These are phyloP conservation scores for Talpa occidentalis DNA, from an alignment of 2,113 vertebrate species.

Conservation along the genomic window DNA sequence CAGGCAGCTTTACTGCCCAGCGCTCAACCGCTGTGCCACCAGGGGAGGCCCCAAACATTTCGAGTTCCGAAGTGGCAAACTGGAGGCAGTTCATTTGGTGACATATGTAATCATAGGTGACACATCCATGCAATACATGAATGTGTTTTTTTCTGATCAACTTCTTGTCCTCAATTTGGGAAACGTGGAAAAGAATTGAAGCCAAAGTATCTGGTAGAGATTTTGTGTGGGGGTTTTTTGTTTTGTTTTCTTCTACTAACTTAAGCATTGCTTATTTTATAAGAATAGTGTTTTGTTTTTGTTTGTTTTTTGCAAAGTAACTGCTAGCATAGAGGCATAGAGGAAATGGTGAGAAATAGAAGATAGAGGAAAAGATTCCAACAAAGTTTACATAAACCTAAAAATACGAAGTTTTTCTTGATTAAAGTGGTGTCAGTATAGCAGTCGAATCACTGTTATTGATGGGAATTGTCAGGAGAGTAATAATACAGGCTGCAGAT, in stretches of 20 bases:
- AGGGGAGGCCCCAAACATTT: too few species aligned
- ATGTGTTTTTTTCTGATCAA: neutral
- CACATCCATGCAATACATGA: neutral
- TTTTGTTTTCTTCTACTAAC: neutral
- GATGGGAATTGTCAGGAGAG: conserved; percentile 9
- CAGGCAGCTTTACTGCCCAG: too few species aligned
- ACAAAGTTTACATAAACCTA: neutral
- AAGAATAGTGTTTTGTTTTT: neutral
- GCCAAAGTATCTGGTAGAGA: neutral
- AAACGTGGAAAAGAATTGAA: conserved; percentile 29
- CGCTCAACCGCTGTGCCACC: too few species aligned
- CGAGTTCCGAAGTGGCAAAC: conserved; percentile 46
- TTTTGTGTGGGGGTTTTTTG: neutral
- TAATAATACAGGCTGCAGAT: neutral
- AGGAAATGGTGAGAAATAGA: conserved; percentile 47
- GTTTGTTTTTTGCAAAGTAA: neutral
- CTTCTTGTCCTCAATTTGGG: conserved; percentile 7
- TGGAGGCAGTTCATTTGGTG: conserved; percentile 36
- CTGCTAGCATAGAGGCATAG: neutral
- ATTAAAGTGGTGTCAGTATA: neutral
- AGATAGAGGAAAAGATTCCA: neutral
- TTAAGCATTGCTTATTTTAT: conserved; percentile 47
- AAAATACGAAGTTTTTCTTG: neutral
- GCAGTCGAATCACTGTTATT: neutral
- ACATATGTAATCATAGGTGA: neutral